phyloP scores from a whole-genome alignment of 2,888 invertebrate species.

The Watsonalla binaria region DNA sequence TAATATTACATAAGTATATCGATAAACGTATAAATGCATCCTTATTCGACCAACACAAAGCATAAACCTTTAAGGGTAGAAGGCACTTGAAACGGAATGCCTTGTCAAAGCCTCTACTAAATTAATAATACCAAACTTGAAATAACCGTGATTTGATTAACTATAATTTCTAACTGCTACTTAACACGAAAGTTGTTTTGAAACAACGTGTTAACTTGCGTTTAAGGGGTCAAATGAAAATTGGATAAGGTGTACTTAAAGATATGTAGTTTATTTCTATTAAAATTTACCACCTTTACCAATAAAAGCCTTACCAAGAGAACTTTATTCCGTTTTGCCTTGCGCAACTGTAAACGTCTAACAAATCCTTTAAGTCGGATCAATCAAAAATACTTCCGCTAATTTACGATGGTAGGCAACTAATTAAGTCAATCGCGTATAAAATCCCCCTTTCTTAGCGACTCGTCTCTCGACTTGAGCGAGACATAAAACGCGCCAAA shows the following conservation, averaged over 20 bases:
- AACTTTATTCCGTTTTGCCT: constrained; percentile 1
- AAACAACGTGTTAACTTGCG: constrained; percentile 27
- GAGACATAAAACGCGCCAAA: constrained; percentile 71
- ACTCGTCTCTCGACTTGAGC: constrained; percentile 53
- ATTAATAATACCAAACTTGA: constrained; percentile 54
- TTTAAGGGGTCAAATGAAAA: constrained; percentile 12
- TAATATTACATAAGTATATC: constrained; percentile 6
- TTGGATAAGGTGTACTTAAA: background rate
- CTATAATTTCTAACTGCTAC: constrained; percentile 52
- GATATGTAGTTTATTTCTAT: too few relatives aligned
- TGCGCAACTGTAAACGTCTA: constrained; percentile 22
- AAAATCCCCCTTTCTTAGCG: constrained; percentile 75
- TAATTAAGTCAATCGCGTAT: constrained; percentile 76
- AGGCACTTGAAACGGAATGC: constrained; percentile 43
- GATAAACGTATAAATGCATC: constrained; percentile 12
- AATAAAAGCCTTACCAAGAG: too few relatives aligned
- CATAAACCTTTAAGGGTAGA: constrained; percentile 43
- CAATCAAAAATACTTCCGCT: constrained; percentile 69
- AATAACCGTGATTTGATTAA: constrained; percentile 65
- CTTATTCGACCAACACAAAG: constrained; percentile 30
- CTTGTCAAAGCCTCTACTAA: constrained; percentile 53
- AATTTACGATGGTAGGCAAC: constrained; percentile 60
- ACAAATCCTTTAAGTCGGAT: constrained; percentile 57
- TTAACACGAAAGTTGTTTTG: constrained; percentile 48
- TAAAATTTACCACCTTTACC: too few relatives aligned